Evolutionary conservation across 2,888 invertebrate genomes (phyloP).

Genomic region (Myopa testacea): DNA sequence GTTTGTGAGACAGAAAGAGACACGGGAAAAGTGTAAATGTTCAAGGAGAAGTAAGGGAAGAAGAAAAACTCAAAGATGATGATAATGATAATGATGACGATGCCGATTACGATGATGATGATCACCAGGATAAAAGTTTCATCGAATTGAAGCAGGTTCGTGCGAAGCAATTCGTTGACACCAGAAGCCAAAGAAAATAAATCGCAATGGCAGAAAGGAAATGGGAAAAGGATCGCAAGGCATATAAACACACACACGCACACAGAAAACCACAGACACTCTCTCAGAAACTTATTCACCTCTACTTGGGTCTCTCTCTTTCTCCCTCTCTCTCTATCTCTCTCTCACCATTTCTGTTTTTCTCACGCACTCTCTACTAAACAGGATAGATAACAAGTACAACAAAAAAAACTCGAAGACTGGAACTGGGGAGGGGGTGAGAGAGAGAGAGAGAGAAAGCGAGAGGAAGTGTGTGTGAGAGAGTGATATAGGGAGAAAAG

Average conservation of each 20-base stretch:
- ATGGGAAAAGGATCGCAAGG: too few relatives aligned
- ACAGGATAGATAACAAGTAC: too few relatives aligned
- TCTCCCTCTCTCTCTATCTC: neutral
- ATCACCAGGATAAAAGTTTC: neutral
- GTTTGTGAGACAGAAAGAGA: conserved; percentile 14
- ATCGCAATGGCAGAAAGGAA: conserved; percentile 21
- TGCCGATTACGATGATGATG: neutral
- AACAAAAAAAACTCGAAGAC: neutral
- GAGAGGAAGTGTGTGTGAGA: neutral
- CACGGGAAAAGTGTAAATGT: neutral
- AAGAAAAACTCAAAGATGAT: neutral
- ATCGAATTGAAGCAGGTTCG: neutral
- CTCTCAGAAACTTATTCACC: too few relatives aligned
- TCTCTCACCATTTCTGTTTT: too few relatives aligned
- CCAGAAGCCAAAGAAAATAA: conserved; percentile 12
- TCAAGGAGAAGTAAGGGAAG: neutral
- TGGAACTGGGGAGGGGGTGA: neutral
- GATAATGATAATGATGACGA: neutral
- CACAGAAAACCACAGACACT: neutral
- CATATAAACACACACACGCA: neutral
- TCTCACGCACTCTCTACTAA: too few relatives aligned
- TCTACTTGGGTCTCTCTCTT: too few relatives aligned
- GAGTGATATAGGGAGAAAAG: too few relatives aligned
- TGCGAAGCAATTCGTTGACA: conserved; percentile 28
- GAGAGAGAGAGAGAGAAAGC: neutral